Base-by-base conservation (phyloP, 1,140 invertebrate species). In the Psilanteris sp. region DNA sequence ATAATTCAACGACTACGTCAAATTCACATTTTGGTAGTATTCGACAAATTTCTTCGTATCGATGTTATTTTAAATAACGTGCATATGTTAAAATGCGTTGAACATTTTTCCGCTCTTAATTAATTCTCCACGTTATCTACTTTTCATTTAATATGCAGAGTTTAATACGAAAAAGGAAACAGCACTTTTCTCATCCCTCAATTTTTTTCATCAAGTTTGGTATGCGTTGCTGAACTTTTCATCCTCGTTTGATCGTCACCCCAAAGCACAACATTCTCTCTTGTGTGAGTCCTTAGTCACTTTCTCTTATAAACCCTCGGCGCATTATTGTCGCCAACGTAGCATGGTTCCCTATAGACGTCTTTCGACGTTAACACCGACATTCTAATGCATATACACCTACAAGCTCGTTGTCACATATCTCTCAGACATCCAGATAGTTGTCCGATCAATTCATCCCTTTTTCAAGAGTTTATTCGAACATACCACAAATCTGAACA, bases 291-390 rank as follows among this genome's bases (percentile, higher is more conserved):
- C 41, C 57, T 68, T 57, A 62, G 72, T 76, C 64, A 76, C 64
- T 64, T 76, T 64, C 62, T 39, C 66, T 64, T 66, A 66, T 54
- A 66, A 61, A 77, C 59, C 57, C 59, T 66, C 43, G 26, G 43
- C 66, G 59, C 64, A 76, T 70, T 76, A 76, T 70, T 66, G 64
- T 70, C 73, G 44, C 57, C 73, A 54, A 64, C 57, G 46, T 54
- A 39, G 52, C 59, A 59, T 6, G 34, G 59, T 41, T 77, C 59
- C 37, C 66, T 61, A 66, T 77, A 59, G 61, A 29, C 50, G 48
- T 48, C 31, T 29, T 55, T 48, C 57, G 50, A 34, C 62, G 46
- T 66, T 32, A 46, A 57, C 50, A 64, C 32, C 50, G 50, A 64
- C 57, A 37, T 76, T 73, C 64, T 55, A 50, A 67, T 68, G 64